A percentile compares a stretch with the other conserved stretches of the same genome.
phyloP scores from a whole-genome alignment of 2,797 vertebrate genomes.

The Spea hammondii region DNA sequence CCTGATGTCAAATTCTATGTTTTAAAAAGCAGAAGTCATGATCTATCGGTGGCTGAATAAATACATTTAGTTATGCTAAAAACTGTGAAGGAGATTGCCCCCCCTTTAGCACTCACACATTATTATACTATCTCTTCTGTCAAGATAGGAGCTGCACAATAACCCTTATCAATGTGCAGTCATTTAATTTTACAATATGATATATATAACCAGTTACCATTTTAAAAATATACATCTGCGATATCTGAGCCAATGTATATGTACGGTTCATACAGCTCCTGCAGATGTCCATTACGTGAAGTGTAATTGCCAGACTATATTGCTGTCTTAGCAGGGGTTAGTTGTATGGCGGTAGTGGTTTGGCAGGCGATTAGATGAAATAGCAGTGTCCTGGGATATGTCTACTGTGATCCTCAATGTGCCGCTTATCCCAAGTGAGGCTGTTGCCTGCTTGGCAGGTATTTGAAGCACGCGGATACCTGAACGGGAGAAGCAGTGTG shows the following conservation, averaged over 20 bases:
- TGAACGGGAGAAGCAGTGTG: slow-evolving; percentile 39
- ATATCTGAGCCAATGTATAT: not conserved
- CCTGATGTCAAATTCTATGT: no score
- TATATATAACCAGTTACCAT: no score
- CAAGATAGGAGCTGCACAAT: no score
- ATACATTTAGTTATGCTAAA: no score
- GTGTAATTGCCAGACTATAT: slow-evolving; percentile 55
- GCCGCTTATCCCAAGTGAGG: slow-evolving; percentile 31
- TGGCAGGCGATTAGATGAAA: slow-evolving; percentile 56
- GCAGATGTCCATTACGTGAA: slow-evolving; percentile 46
- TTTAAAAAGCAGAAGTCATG: no score
- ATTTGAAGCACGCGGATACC: slow-evolving; percentile 39
- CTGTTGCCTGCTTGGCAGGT: slow-evolving; percentile 28
- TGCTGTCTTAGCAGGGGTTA: slow-evolving; percentile 47
- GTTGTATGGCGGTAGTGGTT: slow-evolving; percentile 54
- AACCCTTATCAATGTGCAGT: no score
- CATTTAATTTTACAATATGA: no score
- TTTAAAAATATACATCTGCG: not conserved
- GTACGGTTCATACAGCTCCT: not conserved
- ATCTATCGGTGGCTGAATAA: no score
- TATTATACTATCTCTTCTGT: no score
- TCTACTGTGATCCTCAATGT: slow-evolving; percentile 29
- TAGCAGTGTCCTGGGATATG: slow-evolving; percentile 50
- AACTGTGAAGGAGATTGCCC: no score
- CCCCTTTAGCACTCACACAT: no score